phyloP scores from a whole-genome alignment of 2,888 invertebrate species.

The Agrotis exclamationis region DNA sequence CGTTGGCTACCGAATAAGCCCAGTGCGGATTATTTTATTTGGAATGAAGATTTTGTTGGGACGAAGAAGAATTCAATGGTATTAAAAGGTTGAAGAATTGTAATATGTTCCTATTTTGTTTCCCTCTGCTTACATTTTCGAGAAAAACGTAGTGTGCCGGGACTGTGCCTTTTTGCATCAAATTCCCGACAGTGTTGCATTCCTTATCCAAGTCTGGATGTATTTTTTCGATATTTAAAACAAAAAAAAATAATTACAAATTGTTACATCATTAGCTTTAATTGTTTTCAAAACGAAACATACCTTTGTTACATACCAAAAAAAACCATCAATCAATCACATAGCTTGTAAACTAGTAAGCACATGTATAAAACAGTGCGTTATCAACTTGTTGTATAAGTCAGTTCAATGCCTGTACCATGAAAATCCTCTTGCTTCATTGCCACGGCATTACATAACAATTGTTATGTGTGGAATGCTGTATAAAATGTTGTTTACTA shows the following conservation, averaged over 20 bases:
- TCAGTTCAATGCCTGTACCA: constrained; percentile 30
- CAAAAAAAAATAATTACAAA: no score
- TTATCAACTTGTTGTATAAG: constrained; percentile 44
- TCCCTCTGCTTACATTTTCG: not conserved
- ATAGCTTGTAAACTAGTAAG: constrained; percentile 12
- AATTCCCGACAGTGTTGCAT: no score
- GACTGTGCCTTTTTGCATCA: no score
- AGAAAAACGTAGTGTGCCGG: not conserved
- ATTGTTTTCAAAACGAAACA: no score
- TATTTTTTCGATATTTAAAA: no score
- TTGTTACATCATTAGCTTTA: no score
- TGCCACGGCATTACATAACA: constrained; percentile 9
- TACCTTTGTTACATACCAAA: no score
- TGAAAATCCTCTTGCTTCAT: constrained; percentile 27
- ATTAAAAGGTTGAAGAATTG: no score
- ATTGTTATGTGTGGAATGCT: constrained; percentile 21
- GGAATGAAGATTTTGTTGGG: not conserved
- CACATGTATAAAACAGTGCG: constrained; percentile 25
- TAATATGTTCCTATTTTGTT: not conserved
- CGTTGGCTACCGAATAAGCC: no score
- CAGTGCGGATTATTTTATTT: not conserved
- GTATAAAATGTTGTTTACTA: constrained; percentile 5
- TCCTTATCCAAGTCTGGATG: no score
- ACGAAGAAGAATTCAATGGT: no score
- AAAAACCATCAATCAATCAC: constrained; percentile 5